These are phyloP conservation scores for Latheticus oryzae DNA, from an alignment of 2,888 invertebrate species.

Conservation along the genomic window DNA sequence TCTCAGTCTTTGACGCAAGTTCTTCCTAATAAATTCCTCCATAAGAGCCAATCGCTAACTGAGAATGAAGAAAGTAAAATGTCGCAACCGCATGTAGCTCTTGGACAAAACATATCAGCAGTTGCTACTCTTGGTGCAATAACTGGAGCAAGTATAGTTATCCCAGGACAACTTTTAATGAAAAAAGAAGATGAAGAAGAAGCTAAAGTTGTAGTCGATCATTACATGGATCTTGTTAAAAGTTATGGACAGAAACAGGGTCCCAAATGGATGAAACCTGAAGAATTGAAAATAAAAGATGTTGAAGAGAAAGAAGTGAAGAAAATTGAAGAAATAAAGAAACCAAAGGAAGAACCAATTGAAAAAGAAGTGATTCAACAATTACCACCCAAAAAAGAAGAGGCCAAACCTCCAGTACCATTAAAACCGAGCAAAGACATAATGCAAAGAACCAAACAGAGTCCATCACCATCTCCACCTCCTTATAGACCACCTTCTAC, in stretches of 20 bases:
- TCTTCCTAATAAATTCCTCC: constrained; percentile 19
- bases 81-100: constrained; percentile 8
- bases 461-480: constrained; percentile 44
- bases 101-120: constrained; percentile 50
- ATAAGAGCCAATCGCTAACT: constrained; percentile 52
- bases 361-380: neutral
- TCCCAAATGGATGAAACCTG: no score
- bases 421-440: neutral
- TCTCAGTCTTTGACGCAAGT: constrained; percentile 42
- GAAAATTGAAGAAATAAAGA: neutral
- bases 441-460: constrained; percentile 20
- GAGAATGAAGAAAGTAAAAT: constrained; percentile 22
- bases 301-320: constrained; percentile 11
- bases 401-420: constrained; percentile 23
- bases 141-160: constrained; percentile 60
- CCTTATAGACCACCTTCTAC: constrained; percentile 43
- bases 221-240: constrained; percentile 83
- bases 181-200: constrained; percentile 71
- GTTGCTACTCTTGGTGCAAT: constrained; percentile 58
- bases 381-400: constrained; percentile 25
- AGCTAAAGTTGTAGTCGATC: constrained; percentile 78
- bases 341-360: constrained; percentile 1
- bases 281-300: constrained; percentile 30
- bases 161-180: constrained; percentile 56
- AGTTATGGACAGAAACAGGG: constrained; percentile 69